Evolutionary conservation across 2,797 vertebrate species (phyloP).

Genomic region (Hemibagrus guttatus): DNA sequence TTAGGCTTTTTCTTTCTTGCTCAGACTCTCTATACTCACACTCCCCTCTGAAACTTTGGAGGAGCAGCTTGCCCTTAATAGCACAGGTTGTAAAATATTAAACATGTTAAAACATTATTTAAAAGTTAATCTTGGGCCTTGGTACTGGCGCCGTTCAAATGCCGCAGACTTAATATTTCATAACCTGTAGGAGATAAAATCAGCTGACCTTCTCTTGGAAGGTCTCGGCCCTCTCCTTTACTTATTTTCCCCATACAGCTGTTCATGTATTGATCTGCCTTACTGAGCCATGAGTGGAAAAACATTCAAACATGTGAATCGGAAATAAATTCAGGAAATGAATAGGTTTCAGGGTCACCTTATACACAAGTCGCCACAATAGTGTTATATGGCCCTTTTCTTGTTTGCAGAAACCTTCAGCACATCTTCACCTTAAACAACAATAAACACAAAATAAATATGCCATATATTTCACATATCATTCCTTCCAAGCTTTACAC

Average conservation of each 20-base stretch:
- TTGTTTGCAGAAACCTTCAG: not conserved
- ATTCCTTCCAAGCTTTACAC: not conserved
- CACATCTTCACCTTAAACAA: no score
- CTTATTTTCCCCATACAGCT: not conserved
- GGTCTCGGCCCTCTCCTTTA: not conserved
- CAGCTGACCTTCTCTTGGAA: slow-evolving; percentile 19
- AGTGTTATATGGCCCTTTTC: no score
- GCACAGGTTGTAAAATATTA: slow-evolving; percentile 57
- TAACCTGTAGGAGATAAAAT: slow-evolving; percentile 32
- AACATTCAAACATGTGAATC: no score
- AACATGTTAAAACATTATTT: slow-evolving; percentile 61
- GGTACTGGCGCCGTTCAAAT: slow-evolving; percentile 36
- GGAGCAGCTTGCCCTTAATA: slow-evolving; percentile 53
- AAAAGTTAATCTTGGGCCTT: slow-evolving; percentile 54
- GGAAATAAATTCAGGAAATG: not conserved
- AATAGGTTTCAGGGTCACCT: not conserved
- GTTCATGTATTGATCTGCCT: not conserved
- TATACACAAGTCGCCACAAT: not conserved
- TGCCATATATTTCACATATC: no score
- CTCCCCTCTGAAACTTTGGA: slow-evolving; percentile 36
- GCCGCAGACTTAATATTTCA: slow-evolving; percentile 55
- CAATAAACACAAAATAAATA: not conserved
- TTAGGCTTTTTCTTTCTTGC: no score
- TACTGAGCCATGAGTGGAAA: not conserved
- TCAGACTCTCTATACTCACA: not conserved